Conservation (phyloP, 2,888 invertebrate genomes). For the Acanthopleura granulata region DNA sequence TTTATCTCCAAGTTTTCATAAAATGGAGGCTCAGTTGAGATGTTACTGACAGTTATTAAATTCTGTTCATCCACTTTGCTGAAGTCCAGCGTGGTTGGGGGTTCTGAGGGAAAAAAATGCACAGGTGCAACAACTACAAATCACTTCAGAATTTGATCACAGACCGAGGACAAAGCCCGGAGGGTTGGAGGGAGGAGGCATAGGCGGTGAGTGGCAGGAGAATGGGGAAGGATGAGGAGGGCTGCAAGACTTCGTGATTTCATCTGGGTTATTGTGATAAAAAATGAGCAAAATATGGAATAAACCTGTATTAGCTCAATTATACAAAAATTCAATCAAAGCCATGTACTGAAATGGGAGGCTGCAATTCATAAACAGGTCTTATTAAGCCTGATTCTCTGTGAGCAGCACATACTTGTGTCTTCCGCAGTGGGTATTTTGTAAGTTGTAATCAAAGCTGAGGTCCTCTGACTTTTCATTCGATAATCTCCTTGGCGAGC, state of each 20-base stretch:
- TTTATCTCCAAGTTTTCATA: background rate
- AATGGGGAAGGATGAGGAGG: no score
- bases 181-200: no score
- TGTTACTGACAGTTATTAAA: background rate
- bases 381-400: background rate
- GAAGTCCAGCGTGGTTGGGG: background rate
- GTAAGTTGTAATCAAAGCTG: constrained; percentile 40
- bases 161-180: no score
- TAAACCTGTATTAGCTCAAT: background rate
- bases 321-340: background rate
- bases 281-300: no score
- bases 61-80: background rate
- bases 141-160: no score
- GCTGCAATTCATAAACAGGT: background rate
- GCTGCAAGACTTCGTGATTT: background rate
- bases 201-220: no score
- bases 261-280: background rate
- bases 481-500: constrained; percentile 37
- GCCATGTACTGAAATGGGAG: background rate
- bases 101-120: background rate
- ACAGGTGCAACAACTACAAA: background rate
- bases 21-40: background rate
- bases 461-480: constrained; percentile 39
- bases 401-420: constrained; percentile 8
- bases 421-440: constrained; percentile 28